Percentiles rank a stretch among this genome's conserved stretches.
Evolutionary conservation across 2,888 invertebrate species (phyloP).

Genomic region (Drosophila mimetica): DNA sequence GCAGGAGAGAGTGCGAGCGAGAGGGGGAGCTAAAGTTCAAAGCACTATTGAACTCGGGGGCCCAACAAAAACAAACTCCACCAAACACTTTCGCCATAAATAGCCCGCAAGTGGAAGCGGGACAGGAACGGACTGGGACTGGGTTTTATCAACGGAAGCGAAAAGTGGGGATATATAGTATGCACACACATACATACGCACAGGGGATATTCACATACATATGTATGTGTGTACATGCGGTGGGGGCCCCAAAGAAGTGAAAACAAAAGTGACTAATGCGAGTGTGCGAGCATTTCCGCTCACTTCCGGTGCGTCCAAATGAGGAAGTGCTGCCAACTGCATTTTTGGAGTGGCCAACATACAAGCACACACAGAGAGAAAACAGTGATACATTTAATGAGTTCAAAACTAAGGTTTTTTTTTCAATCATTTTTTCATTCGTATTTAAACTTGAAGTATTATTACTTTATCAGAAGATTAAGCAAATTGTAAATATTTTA

Average conservation of each 20-base stretch:
- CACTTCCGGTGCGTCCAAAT: slow-evolving; percentile 78
- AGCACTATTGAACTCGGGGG: slow-evolving; percentile 76
- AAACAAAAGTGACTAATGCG: slow-evolving; percentile 78
- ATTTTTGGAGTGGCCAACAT: slow-evolving; percentile 55
- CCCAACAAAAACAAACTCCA: slow-evolving; percentile 40
- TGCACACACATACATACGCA: background rate
- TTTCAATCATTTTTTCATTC: too few species aligned
- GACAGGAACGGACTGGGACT: slow-evolving; percentile 8
- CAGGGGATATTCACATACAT: too few species aligned
- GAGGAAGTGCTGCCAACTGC: slow-evolving; percentile 67
- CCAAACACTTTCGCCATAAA: slow-evolving; percentile 78
- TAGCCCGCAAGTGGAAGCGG: slow-evolving; percentile 62
- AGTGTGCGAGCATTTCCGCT: slow-evolving; percentile 61
- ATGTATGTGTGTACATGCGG: too few species aligned
- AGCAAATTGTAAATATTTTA: too few species aligned
- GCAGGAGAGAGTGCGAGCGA: slow-evolving; percentile 3
- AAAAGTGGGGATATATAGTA: slow-evolving; percentile 2
- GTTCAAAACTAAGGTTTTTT: background rate
- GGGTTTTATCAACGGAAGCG: slow-evolving; percentile 71
- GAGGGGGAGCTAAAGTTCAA: slow-evolving; percentile 67
- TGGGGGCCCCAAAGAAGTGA: slow-evolving; percentile 49
- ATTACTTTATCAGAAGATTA: too few species aligned
- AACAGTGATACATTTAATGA: background rate
- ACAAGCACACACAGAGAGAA: slow-evolving; percentile 28
- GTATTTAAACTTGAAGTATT: too few species aligned